These are phyloP conservation scores for Cyclophora albipunctata DNA, from an alignment of 2,888 invertebrate species.

Conservation along the genomic window DNA sequence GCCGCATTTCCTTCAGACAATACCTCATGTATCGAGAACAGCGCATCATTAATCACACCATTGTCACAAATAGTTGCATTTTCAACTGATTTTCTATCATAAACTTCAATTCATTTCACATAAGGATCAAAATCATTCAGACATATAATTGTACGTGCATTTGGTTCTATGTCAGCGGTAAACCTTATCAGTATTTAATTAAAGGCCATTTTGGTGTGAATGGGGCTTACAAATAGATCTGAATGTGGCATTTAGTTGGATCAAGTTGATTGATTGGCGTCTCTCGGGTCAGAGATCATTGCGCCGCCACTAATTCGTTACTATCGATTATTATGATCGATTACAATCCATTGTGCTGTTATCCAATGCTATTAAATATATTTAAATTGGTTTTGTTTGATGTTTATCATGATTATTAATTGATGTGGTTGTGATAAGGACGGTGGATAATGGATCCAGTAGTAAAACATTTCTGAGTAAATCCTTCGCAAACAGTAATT, in stretches of 20 bases:
- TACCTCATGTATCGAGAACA: constrained; percentile 45
- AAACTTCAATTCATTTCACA: constrained; percentile 20
- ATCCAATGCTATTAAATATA: not conserved
- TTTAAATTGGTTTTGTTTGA: constrained; percentile 2
- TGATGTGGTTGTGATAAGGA: not conserved
- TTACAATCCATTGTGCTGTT: constrained; percentile 20
- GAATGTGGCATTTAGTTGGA: constrained; percentile 52
- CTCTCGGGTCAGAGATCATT: constrained; percentile 56
- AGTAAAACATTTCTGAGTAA: no score
- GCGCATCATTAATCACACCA: constrained; percentile 60
- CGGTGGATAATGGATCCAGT: no score
- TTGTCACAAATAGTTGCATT: constrained; percentile 40
- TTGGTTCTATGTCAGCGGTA: no score
- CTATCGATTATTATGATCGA: constrained; percentile 49
- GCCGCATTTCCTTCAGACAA: constrained; percentile 56
- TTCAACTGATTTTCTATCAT: constrained; percentile 12
- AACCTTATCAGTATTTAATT: constrained; percentile 7
- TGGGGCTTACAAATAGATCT: constrained; percentile 19
- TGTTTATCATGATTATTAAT: not conserved
- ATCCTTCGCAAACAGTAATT: constrained; percentile 1
- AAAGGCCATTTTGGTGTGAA: constrained; percentile 17
- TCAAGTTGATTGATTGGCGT: constrained; percentile 64
- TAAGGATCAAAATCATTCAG: no score
- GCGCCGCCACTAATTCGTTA: constrained; percentile 50
- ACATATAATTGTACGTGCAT: not conserved